Conservation (phyloP, 1,140 invertebrate species). For the Brachionus sp. region DNA sequence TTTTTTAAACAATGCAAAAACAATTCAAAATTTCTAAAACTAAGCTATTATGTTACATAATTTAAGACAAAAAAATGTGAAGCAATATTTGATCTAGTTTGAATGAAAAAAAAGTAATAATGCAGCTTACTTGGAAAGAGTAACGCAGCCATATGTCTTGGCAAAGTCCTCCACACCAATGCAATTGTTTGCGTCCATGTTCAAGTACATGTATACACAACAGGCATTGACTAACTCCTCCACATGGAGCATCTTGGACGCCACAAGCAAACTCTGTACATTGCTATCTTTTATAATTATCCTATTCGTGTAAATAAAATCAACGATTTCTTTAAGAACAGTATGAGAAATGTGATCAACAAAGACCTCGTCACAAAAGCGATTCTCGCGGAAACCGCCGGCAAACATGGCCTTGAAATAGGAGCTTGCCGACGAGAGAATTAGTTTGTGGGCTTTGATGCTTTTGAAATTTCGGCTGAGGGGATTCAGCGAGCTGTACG, state of each 20-base stretch:
- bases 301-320: constrained; percentile 85
- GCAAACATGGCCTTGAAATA: constrained; percentile 86
- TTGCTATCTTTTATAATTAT: constrained; percentile 82
- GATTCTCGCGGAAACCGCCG: constrained; percentile 63
- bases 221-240: constrained; percentile 83
- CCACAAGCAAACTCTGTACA: constrained; percentile 80
- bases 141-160: constrained; percentile 79
- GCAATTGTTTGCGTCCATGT: constrained; percentile 84
- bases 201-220: constrained; percentile 80
- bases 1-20: too few species aligned
- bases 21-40: not conserved
- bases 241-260: constrained; percentile 89
- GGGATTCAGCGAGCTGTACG: not conserved
- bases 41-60: not conserved
- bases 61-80: not conserved
- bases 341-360: constrained; percentile 78
- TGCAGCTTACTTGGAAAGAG: constrained; percentile 68
- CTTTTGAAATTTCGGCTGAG: constrained; percentile 32
- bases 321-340: constrained; percentile 75
- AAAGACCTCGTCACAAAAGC: constrained; percentile 69
- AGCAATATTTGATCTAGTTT: not conserved
- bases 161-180: constrained; percentile 87
- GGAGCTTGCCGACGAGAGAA: constrained; percentile 56
- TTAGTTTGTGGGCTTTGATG: constrained; percentile 54
- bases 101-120: not conserved